Evolutionary conservation across 1,140 invertebrate genomes (phyloP).

Genomic region (Drosophila eugracilis): DNA sequence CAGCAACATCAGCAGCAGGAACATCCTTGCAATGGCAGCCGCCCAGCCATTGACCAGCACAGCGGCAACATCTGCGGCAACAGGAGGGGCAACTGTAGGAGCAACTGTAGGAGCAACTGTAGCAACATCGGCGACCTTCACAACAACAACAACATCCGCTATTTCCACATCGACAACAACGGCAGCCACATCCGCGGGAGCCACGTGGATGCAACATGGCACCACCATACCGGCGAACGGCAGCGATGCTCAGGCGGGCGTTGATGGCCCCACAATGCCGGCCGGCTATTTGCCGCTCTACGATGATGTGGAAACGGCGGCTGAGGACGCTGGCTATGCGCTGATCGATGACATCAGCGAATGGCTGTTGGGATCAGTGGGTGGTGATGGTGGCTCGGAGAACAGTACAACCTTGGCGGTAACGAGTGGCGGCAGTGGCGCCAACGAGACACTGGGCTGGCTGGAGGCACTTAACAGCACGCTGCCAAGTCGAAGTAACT

Average conservation of each 20-base stretch:
- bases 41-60: constrained; percentile 8
- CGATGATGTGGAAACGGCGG: constrained; percentile 56
- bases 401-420: constrained; percentile 14
- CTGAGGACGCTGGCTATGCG: constrained; percentile 67
- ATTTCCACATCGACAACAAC: constrained; percentile 2
- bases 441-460: constrained; percentile 67
- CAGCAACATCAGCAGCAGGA: too few species aligned
- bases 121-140: constrained; percentile 1
- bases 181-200: constrained; percentile 20
- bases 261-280: constrained; percentile 45
- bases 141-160: not conserved
- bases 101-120: not conserved
- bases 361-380: constrained; percentile 59
- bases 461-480: constrained; percentile 57
- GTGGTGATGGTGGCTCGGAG: constrained; percentile 19
- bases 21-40: too few species aligned
- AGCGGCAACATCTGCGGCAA: constrained; percentile 4
- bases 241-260: not conserved
- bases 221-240: constrained; percentile 15
- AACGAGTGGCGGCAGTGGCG: not conserved
- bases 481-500: constrained; percentile 20
- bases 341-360: constrained; percentile 74
- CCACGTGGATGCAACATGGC: constrained; percentile 25
- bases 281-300: constrained; percentile 59
- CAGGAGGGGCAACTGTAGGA: not conserved